Evolutionary conservation across 2,113 vertebrate genomes (phyloP).

Genomic region (Siphamia tubifer): DNA sequence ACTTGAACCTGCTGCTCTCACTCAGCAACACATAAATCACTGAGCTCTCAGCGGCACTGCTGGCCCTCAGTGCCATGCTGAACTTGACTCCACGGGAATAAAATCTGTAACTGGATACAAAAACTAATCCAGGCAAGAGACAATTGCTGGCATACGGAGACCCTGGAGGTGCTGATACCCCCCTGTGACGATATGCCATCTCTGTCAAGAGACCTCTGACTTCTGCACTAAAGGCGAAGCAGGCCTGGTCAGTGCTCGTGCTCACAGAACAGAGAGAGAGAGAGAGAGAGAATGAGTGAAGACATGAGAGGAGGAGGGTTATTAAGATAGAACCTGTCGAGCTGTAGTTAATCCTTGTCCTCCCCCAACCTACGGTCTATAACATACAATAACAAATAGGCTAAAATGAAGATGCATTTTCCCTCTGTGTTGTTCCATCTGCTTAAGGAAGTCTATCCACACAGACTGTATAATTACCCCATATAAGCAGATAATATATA

Average conservation of each 20-base stretch:
- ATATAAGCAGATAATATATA: no score
- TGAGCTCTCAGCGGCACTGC: constrained; percentile 69
- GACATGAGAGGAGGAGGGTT: constrained; percentile 10
- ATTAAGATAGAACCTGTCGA: constrained; percentile 55
- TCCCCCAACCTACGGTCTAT: neutral
- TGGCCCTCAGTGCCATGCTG: constrained; percentile 71
- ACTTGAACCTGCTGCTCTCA: constrained; percentile 84
- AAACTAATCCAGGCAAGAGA: constrained; percentile 78
- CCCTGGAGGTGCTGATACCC: constrained; percentile 62
- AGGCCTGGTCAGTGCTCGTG: constrained; percentile 50
- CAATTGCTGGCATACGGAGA: constrained; percentile 74
- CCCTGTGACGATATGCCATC: constrained; percentile 46
- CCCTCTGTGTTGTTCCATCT: no score
- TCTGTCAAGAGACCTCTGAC: constrained; percentile 64
- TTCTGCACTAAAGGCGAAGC: constrained; percentile 27
- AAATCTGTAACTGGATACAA: constrained; percentile 78
- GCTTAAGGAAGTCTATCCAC: no score
- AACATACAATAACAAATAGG: no score
- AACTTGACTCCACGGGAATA: constrained; percentile 78
- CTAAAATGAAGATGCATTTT: no score
- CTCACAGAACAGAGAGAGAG: constrained; percentile 36
- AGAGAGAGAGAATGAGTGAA: constrained; percentile 27
- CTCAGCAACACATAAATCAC: constrained; percentile 82
- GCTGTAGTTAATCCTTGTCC: neutral
- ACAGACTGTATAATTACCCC: no score